phyloP scores from a whole-genome alignment of 2,888 invertebrate species.

The Brenthis daphne region DNA sequence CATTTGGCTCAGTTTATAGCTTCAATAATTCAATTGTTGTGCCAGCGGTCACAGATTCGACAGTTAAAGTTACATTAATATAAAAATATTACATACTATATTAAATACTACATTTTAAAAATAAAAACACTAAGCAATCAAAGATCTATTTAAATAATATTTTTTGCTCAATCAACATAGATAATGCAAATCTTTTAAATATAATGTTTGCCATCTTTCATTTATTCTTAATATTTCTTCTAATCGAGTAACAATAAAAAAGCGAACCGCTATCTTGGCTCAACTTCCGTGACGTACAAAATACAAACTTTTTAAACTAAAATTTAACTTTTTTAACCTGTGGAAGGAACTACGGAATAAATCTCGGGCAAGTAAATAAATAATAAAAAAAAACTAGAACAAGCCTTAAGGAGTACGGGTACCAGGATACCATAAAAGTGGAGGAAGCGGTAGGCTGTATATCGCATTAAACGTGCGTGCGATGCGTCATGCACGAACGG shows the following conservation, averaged over 20 bases:
- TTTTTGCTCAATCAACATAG: too few species aligned
- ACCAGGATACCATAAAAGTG: slow-evolving; percentile 59
- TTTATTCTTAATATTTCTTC: too few species aligned
- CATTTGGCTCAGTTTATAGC: too few species aligned
- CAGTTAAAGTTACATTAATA: too few species aligned
- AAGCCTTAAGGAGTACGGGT: slow-evolving; percentile 31
- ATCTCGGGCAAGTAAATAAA: neutral
- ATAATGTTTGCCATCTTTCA: too few species aligned
- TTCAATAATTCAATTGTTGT: too few species aligned
- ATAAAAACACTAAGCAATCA: too few species aligned
- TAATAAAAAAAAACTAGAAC: slow-evolving; percentile 26
- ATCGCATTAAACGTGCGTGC: slow-evolving; percentile 45
- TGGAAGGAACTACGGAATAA: slow-evolving; percentile 9
- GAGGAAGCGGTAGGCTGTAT: slow-evolving; percentile 51
- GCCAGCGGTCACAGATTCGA: too few species aligned
- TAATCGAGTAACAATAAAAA: neutral
- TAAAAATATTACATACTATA: too few species aligned
- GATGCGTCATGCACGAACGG: slow-evolving; percentile 68
- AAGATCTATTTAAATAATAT: too few species aligned
- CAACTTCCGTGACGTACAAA: neutral
- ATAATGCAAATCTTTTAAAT: too few species aligned
- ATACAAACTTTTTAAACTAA: neutral
- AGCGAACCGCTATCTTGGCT: neutral
- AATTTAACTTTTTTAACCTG: neutral
- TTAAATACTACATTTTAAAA: too few species aligned